Evolutionary conservation across 2,888 invertebrate genomes (phyloP).

Genomic region (Heliconius sara): DNA sequence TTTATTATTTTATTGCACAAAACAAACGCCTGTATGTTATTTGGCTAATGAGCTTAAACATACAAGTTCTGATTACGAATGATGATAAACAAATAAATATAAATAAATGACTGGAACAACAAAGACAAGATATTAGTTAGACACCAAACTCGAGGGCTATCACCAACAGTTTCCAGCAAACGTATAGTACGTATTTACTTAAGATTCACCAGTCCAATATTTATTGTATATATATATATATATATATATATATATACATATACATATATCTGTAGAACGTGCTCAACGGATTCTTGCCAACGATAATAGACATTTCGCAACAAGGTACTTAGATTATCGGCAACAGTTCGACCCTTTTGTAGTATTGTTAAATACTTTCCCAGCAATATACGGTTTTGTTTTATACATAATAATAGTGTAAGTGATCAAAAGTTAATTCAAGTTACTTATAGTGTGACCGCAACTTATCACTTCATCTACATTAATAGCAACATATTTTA

Average conservation of each 20-base stretch:
- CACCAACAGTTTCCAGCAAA: not conserved
- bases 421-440: constrained; percentile 12
- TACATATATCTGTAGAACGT: constrained; percentile 14
- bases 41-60: constrained; percentile 10
- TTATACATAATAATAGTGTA: constrained; percentile 10
- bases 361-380: not conserved
- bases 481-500: constrained; percentile 11
- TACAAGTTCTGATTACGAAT: constrained; percentile 15
- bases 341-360: not conserved
- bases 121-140: not conserved
- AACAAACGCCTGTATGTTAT: not conserved
- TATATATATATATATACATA: not conserved
- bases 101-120: not conserved
- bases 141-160: not conserved
- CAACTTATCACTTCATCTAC: not conserved
- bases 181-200: constrained; percentile 9
- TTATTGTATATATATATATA: not conserved
- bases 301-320: constrained; percentile 19
- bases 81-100: constrained; percentile 23
- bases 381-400: not conserved
- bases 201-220: not conserved
- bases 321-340: constrained; percentile 1
- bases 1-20: not conserved
- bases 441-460: constrained; percentile 16
- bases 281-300: constrained; percentile 3